Evolutionary conservation across 2,888 invertebrate genomes (phyloP), one percentile per base, ranked within the genome.

Genomic region (Petrolisthes cinctipes): DNA sequence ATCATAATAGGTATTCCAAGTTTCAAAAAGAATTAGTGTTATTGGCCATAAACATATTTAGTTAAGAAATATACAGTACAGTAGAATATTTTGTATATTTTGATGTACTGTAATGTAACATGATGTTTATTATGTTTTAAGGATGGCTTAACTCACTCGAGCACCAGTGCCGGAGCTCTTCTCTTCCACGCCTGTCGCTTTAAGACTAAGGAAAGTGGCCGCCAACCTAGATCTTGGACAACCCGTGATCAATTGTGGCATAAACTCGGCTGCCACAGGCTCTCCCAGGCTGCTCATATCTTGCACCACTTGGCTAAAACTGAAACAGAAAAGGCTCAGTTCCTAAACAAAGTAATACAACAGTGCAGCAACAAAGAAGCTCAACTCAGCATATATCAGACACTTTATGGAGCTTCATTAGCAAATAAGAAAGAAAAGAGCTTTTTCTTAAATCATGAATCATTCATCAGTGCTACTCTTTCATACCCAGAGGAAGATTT

Each of bases 251-350:
- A 85, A 53, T 81, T 82, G 20, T 88, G 88, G 88, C 61, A 88
- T 51, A 85, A 83, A 61, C 76, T 89, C 0, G 83, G 86, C 56
- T 87, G 85, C 68, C 86, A 89, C 86, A 85, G 89, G 61, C 71
- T 89, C 68, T 89, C 89, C 54, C 89, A 89, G 83, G 83, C 86
- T 78, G 82, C 84, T 56, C 89, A 89, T 82, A 82, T 88, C 56
- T 66, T 89, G 17, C 61, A 80, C 23, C 85, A 86, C 80, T 78
- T 88, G 79, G 87, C 87, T 56, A 88, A 81, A 23, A 66, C 75
- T 5, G 88, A 84, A n/a, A n/a, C 54, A 11, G 88, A 88, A n/a
- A 88, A 81, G 68, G 53, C 57, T 0, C 20, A 56, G 68, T 88
- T 84, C 56, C 61, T 88, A 11, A 73, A 88, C 14, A 81, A 80